Evolutionary conservation across 1,140 invertebrate species (phyloP), one percentile per base, ranked within the genome.

Genomic region (Chrysomallon squamiferum): DNA sequence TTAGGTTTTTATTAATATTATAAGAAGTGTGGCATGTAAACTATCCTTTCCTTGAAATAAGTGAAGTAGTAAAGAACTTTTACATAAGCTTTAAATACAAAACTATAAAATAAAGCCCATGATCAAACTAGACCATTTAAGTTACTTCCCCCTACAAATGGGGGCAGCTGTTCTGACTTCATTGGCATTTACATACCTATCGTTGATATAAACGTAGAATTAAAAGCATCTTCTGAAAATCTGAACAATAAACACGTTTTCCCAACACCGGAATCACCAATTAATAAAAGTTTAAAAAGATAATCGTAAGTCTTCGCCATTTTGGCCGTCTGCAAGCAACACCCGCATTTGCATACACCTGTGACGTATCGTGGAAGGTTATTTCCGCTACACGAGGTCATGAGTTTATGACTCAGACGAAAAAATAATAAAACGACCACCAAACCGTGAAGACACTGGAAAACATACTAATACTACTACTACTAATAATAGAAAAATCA

Each of bases 201-300:
- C 11, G 80, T 82, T 50, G 80, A 82, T 62, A 99, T 98, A 88
- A 98, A 99, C 58, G 96, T 97, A 33, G 96, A 95, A 80, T 97
- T 98, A 87, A 98, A 99, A 64, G 95, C 95, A 89, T 98, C 96
- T 86, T 98, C 96, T 59, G 95, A 96, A 88, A 98, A 99, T 87
- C 97, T 90, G 85, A 98, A 98, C 66, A 99, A 88, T 82, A 99
- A 95, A 88, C 96, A 98, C 58, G 96, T 98, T 89, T 99, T 99
- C 76, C 96, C 96, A 68, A 99, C 97, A 70, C 96, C 96, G 68
- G 95, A 97, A 88, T 99, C 96, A 65, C 96, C 97, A 87, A 99
- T 98, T 75, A 99, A 88, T 73, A 99, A 87, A 82, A 99, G 90
- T 90, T 99, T 99, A 87, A 99, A 99, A 80, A 99, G 89, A 84